phyloP scores from a whole-genome alignment of 2,797 vertebrate species.

The Eulemur coronatus region DNA sequence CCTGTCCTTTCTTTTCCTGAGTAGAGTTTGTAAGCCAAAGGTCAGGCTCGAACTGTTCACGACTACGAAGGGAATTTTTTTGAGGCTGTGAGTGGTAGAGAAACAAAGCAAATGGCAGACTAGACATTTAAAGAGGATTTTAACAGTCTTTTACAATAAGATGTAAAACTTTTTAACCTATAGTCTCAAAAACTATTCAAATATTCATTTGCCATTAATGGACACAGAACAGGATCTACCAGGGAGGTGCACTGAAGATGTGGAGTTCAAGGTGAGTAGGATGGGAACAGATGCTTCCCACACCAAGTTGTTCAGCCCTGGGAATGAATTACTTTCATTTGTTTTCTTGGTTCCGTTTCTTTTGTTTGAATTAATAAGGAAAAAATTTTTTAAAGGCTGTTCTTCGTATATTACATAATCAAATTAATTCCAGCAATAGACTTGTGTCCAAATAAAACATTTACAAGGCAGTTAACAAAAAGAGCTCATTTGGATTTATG shows the following conservation, averaged over 20 bases:
- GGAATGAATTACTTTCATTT: not conserved
- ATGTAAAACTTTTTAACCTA: not conserved
- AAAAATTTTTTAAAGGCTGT: not conserved
- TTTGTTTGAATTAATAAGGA: constrained; percentile 25
- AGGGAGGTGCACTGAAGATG: not conserved
- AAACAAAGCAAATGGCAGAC: not conserved
- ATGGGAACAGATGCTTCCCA: not conserved
- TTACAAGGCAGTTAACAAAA: constrained; percentile 48
- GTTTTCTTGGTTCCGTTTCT: not conserved
- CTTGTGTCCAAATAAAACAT: constrained; percentile 37
- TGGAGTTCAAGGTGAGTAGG: not conserved
- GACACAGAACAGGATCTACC: not conserved
- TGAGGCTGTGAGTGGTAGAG: not conserved
- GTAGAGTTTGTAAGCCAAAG: not conserved
- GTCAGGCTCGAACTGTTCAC: not conserved
- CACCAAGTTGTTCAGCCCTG: not conserved
- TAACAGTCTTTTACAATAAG: not conserved
- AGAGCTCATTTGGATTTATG: constrained; percentile 37
- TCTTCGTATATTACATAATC: constrained; percentile 46
- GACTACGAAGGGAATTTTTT: not conserved
- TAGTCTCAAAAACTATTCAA: not conserved
- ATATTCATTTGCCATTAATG: not conserved
- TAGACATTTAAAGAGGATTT: not conserved
- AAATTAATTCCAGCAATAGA: constrained; percentile 53
- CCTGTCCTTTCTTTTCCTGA: not conserved